Evolutionary conservation across 2,113 vertebrate species (phyloP), one percentile per base, ranked within the genome.

Genomic region (Ovibos moschatus): DNA sequence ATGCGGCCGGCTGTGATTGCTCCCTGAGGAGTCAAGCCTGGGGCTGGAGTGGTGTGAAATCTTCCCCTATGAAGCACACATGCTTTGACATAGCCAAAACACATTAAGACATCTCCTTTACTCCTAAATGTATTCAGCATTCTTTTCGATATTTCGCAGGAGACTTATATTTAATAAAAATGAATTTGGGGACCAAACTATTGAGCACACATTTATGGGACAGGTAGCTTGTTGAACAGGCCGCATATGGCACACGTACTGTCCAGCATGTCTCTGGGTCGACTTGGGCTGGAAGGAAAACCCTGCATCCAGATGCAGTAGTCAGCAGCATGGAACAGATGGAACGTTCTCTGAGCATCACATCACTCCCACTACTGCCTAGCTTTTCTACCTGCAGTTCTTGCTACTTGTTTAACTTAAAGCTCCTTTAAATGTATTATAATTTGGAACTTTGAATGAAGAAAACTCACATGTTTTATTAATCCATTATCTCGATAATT

Each of bases 121-220:
- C 4, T 90, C 91, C 50, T 93, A 86, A 96, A 88, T 47, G 25
- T 76, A 95, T 43, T 89, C 89, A 91, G 16, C 28, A 43, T 87
- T 90, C 4, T 89, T 89, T 92, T 45, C 92, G 27, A 14, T 83
- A 50, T 60, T 91, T 91, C 21, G 60, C 23, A 76, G 50, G 10
- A 83, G 81, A 0, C 1, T 64, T 67, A 11, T 9, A 82, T n/a
- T 94, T 93, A 76, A 51, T 92, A 87, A 64, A 94, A 78, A 89
- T 36, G 1, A 50, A 7, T 84, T 92, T 92, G 45, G 16, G 1
- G 27, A 45, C 19, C 86, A 53, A 94, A 92, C 17, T 45, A 33
- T 33, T 50, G 57, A 62, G 1, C 0, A 33, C 30, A 43, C 36
- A 67, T 53, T 15, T 14, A 5, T 86, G 15, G 47, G 17, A 50